phyloP scores from a whole-genome alignment of 2,113 vertebrate species.

The Bubo bubo region DNA sequence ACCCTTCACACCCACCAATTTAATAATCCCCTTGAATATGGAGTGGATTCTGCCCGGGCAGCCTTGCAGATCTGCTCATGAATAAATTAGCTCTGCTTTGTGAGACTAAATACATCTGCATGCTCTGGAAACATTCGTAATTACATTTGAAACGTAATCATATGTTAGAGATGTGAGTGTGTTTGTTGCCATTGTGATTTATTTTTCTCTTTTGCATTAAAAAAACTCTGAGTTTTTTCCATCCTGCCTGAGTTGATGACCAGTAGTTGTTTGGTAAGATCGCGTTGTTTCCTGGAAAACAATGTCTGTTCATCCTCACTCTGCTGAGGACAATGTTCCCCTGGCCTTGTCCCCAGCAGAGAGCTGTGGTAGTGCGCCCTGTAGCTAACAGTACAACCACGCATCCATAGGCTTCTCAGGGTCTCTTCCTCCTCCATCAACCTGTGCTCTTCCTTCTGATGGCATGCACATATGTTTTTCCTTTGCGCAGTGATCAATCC shows the following conservation, averaged over 20 bases:
- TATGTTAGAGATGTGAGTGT: neutral
- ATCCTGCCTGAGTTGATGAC: neutral
- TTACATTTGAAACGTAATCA: constrained; percentile 19
- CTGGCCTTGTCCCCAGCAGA: neutral
- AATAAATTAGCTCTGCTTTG: constrained; percentile 61
- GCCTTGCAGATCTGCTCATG: constrained; percentile 46
- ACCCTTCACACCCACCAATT: neutral
- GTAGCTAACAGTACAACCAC: neutral
- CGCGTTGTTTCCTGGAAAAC: neutral
- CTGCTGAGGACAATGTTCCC: neutral
- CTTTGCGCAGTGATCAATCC: fast-evolving
- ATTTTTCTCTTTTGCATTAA: neutral
- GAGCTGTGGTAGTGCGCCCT: neutral
- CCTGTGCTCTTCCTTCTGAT: neutral
- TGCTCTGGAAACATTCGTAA: neutral
- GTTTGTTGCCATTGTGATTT: neutral
- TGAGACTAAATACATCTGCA: constrained; percentile 38
- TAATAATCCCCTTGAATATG: constrained; percentile 40
- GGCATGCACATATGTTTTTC: neutral
- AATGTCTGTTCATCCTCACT: neutral
- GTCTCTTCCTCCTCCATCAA: neutral
- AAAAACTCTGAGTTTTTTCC: neutral
- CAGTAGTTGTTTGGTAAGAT: neutral
- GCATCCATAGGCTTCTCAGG: neutral
- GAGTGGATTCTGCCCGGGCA: constrained; percentile 12